Evolutionary conservation across 2,113 vertebrate genomes (phyloP), one percentile per base, ranked within the genome.

Genomic region (Leuciscus idus): DNA sequence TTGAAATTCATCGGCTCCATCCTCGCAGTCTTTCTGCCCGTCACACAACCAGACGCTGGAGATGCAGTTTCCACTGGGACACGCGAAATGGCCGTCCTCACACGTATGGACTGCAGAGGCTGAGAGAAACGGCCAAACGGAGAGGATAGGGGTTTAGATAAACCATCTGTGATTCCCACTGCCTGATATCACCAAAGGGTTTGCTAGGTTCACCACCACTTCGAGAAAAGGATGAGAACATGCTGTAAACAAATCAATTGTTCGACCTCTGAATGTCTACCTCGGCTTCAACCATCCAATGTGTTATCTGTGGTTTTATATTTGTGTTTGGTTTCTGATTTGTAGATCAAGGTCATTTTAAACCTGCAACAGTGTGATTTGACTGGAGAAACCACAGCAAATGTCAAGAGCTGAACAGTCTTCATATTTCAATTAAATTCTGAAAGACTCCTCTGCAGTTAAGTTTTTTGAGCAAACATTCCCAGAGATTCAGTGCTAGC

Each of bases 31-130:
- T 90, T 95, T 96, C 91, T 97, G 96, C 85, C 96, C 96, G 89
- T 97, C 96, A 80, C 96, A 97, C 84, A 97, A 88, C 96, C 96
- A 97, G 28, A 95, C 94, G 84, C 94, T 95, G 90, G 96, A 93
- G 93, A 97, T 96, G 91, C 96, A 97, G 93, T 95, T 95, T 90
- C 96, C 96, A 93, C 94, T 96, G 91, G 95, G 96, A 93, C 96
- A 97, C 76, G 93, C 94, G 93, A 97, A 97, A 94, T 97, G 95
- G 90, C 96, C 96, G 66, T 97, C 96, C 92, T 95, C 95, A 94
- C 96, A 97, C 90, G 92, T 94, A 89, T 95, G 94, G 91, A 95
- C 95, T 90, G 93, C 92, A 92, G 93, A 92, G 92, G 94, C 96
- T 97, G 92, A 86, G 88, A 91, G 39, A 48, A 39, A 33, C 0